Conservation (phyloP, 2,113 vertebrate genomes). For the Pycnonotus jocosus region DNA sequence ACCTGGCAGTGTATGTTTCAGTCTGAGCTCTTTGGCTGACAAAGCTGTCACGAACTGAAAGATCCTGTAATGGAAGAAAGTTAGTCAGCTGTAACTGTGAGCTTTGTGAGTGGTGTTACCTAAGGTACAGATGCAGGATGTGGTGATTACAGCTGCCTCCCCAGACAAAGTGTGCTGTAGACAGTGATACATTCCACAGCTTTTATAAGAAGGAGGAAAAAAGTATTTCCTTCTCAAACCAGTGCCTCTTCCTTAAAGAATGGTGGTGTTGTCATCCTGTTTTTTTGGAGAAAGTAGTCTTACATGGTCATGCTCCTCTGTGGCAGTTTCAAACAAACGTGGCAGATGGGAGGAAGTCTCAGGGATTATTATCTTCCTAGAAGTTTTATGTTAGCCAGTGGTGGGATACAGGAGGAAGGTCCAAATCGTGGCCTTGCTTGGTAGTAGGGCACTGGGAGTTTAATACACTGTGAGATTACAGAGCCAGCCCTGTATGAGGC, state of each 20-base stretch:
- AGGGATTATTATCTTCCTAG: neutral
- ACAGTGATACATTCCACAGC: neutral
- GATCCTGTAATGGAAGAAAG: slow-evolving; percentile 22
- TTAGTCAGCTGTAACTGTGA: neutral
- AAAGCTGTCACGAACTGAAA: neutral
- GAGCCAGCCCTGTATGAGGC: neutral
- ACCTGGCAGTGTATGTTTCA: neutral
- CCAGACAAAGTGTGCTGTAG: neutral
- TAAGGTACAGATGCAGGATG: neutral
- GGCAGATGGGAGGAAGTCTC: neutral
- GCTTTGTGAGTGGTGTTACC: neutral
- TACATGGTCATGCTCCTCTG: accelerated
- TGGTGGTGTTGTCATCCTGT: neutral
- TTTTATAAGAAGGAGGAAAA: neutral
- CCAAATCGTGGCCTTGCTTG: neutral
- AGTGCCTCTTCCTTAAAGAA: neutral
- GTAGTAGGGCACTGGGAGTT: neutral
- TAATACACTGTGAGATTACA: neutral
- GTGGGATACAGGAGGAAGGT: neutral
- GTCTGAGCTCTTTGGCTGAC: slow-evolving; percentile 24
- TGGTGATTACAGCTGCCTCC: neutral
- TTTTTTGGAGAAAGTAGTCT: neutral
- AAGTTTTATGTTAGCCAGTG: neutral
- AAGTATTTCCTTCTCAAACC: neutral
- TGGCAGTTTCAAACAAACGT: neutral